Conservation (phyloP, 2,797 vertebrate species). For the Takifugu ocellatus region DNA sequence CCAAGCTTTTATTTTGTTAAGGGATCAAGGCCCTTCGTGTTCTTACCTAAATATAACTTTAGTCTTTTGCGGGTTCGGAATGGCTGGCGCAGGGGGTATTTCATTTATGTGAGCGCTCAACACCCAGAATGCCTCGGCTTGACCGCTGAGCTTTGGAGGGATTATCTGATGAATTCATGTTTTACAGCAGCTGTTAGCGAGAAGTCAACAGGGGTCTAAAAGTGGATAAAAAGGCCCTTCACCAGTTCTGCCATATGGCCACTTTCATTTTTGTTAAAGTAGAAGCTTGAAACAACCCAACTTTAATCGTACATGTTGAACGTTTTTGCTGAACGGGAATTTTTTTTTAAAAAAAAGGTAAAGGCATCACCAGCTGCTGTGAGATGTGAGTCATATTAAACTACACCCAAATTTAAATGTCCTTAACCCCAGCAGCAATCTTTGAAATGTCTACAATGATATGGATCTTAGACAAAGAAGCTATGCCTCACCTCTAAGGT, state of each 20-base stretch:
- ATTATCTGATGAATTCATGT: conserved; percentile 83
- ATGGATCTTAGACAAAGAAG: conserved; percentile 57
- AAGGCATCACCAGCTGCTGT: conserved; percentile 5
- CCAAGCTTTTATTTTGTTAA: conserved; percentile 81
- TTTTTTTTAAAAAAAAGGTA: conserved; percentile 12
- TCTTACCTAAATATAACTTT: conserved; percentile 80
- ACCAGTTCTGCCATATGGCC: conserved; percentile 44
- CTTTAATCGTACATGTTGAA: conserved; percentile 4
- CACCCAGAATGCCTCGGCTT: conserved; percentile 80
- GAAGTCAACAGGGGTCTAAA: conserved; percentile 84
- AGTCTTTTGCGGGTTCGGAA: conserved; percentile 63
- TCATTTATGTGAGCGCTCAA: conserved; percentile 77
- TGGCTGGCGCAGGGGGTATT: conserved; percentile 73
- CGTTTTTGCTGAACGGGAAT: conserved; percentile 17
- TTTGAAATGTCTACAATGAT: conserved; percentile 49
- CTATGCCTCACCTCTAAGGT: conserved; percentile 59
- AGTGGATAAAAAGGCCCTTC: conserved; percentile 67
- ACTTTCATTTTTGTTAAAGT: conserved; percentile 60
- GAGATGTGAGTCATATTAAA: conserved; percentile 42
- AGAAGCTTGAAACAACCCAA: too few species aligned
- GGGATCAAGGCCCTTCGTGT: conserved; percentile 81
- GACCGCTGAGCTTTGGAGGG: conserved; percentile 80
- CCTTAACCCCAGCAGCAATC: conserved; percentile 55
- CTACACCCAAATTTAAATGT: conserved; percentile 67
- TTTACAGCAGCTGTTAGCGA: conserved; percentile 85